phyloP scores from a whole-genome alignment of 2,113 vertebrate species.

The Cnemophilus loriae region DNA sequence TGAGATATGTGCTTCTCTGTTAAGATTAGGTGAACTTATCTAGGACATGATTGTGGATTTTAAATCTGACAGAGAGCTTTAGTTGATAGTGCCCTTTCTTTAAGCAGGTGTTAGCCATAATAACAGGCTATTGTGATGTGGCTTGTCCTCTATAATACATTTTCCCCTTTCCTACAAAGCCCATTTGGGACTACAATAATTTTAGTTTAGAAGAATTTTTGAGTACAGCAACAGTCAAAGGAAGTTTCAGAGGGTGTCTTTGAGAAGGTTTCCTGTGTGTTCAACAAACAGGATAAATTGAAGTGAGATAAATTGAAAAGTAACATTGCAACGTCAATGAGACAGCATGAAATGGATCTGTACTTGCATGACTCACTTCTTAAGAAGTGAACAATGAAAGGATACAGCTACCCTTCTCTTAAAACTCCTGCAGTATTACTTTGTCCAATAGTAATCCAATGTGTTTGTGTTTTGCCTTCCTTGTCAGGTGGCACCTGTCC shows the following conservation, averaged over 20 bases:
- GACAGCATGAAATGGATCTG: neutral
- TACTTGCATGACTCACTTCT: neutral
- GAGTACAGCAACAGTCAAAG: no score
- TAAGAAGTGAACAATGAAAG: neutral
- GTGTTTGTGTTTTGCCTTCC: neutral
- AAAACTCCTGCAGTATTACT: neutral
- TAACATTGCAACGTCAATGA: neutral
- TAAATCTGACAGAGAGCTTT: neutral
- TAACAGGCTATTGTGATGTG: neutral
- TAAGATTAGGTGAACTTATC: neutral
- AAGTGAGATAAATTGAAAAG: neutral
- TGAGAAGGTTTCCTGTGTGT: neutral
- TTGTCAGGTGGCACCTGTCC: neutral
- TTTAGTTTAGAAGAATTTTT: neutral
- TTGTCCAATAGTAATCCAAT: neutral
- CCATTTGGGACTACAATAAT: neutral
- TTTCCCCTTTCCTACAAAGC: neutral
- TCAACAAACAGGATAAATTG: neutral
- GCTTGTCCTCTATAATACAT: neutral
- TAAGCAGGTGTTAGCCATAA: neutral
- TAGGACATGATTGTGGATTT: neutral
- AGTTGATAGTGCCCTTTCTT: neutral
- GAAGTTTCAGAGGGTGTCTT: neutral
- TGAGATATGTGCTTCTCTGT: neutral
- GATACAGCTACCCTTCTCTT: neutral